A percentile compares a stretch with the other conserved stretches of the same genome.
phyloP scores from a whole-genome alignment of 2,888 invertebrate species.

The Pteria penguin region DNA sequence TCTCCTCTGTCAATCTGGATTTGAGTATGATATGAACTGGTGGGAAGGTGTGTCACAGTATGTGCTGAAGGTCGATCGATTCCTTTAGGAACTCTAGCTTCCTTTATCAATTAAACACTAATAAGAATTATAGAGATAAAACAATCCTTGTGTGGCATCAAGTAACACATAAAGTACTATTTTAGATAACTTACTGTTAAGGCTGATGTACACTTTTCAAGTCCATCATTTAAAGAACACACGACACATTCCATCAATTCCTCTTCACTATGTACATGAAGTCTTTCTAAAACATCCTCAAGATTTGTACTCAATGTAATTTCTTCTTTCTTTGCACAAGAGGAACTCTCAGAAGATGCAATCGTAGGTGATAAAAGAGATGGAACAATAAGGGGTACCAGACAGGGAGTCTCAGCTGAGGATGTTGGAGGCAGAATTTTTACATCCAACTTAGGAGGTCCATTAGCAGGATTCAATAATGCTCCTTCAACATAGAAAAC shows the following conservation, averaged over 20 bases:
- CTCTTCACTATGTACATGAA: slow-evolving; percentile 12
- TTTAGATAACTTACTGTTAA: slow-evolving; percentile 4
- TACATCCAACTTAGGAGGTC: not conserved
- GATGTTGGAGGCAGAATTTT: slow-evolving; percentile 62
- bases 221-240: not conserved
- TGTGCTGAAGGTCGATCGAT: too few relatives aligned
- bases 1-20: too few relatives aligned
- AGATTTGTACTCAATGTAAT: not conserved
- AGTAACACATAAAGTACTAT: not conserved
- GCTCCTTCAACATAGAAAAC: too few relatives aligned
- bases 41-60: too few relatives aligned
- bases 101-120: too few relatives aligned
- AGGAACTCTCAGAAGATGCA: not conserved
- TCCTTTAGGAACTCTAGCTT: too few relatives aligned
- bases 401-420: slow-evolving; percentile 61
- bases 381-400: slow-evolving; percentile 69
- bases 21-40: too few relatives aligned
- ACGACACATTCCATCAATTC: slow-evolving; percentile 15
- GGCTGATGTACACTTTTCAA: not conserved
- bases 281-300: slow-evolving; percentile 7
- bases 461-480: slow-evolving; percentile 49
- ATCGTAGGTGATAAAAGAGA: slow-evolving; percentile 45
- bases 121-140: too few relatives aligned
- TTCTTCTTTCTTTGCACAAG: not conserved
- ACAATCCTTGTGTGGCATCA: too few relatives aligned